A percentile compares a stretch with the other conserved stretches of the same genome.
These are phyloP conservation scores for Trachelus troglodyta DNA, from an alignment of 2,888 invertebrate species.

Conservation along the genomic window DNA sequence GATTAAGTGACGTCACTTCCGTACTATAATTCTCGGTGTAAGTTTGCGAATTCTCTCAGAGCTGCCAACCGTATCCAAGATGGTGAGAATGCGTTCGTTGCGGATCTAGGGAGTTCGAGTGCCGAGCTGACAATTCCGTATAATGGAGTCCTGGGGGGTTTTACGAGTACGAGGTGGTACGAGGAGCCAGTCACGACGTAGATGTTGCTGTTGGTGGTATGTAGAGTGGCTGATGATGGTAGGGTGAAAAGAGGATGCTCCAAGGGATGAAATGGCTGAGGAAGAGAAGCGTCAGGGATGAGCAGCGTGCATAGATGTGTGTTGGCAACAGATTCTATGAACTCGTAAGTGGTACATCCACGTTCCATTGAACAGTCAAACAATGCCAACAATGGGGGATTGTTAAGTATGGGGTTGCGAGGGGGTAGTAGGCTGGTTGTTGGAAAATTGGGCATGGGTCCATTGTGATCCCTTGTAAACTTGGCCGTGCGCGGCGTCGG, in stretches of 20 bases:
- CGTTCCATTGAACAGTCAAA: conserved; percentile 38
- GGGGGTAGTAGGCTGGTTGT: conserved; percentile 2
- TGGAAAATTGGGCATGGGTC: conserved; percentile 33
- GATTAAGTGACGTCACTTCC: neutral
- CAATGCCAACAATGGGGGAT: conserved; percentile 32
- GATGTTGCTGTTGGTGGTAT: neutral
- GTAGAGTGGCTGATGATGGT: neutral
- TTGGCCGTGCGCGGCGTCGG: conserved; percentile 18
- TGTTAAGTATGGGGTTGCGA: conserved; percentile 35
- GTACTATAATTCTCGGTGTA: neutral
- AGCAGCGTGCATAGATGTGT: neutral
- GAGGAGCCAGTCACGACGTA: neutral
- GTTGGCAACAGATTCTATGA: conserved; percentile 7
- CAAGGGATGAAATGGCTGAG: neutral
- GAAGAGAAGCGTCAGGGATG: neutral
- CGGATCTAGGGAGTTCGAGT: neutral
- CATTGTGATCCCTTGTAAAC: conserved; percentile 48
- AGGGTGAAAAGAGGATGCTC: neutral
- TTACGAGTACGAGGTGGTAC: neutral
- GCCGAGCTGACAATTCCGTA: neutral
- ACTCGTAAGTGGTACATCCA: conserved; percentile 10
- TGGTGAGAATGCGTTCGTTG: neutral
- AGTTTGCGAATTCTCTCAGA: neutral
- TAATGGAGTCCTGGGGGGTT: neutral
- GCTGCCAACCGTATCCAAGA: neutral